Evolutionary conservation across 2,797 vertebrate species (phyloP).

Genomic region (Anabacerthia variegaticeps): DNA sequence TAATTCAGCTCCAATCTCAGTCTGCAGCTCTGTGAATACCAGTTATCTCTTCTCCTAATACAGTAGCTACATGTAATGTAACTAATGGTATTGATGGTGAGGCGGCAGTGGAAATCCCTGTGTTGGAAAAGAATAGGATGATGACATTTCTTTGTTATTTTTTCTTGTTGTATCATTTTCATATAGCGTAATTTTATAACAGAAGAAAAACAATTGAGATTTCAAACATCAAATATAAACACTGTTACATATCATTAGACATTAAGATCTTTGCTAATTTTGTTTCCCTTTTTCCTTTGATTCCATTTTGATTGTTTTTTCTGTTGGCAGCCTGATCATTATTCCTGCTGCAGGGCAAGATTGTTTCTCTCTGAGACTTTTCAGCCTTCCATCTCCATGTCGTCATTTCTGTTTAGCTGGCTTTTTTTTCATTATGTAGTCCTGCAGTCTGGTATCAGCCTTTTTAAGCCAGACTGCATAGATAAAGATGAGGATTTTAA

Average conservation of each 20-base stretch:
- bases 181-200: neutral
- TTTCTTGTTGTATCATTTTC: neutral
- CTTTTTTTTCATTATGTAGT: neutral
- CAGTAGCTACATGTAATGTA: neutral
- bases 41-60: neutral
- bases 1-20: neutral
- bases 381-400: conserved; percentile 45
- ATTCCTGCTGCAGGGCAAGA: conserved; percentile 85
- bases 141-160: neutral
- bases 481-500: conserved; percentile 38
- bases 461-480: conserved; percentile 39
- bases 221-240: neutral
- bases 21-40: neutral
- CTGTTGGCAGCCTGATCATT: conserved; percentile 73
- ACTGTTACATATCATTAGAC: neutral
- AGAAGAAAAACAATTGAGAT: neutral
- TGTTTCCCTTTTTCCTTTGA: conserved; percentile 25
- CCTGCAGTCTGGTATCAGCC: conserved; percentile 2
- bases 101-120: neutral
- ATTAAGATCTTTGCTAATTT: conserved; percentile 6
- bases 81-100: neutral
- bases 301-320: conserved; percentile 54
- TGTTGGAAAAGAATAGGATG: neutral
- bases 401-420: conserved; percentile 26
- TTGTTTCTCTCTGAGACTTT: conserved; percentile 71